Evolutionary conservation across 1,140 invertebrate species (phyloP).

Genomic region (Drosophila santomea): DNA sequence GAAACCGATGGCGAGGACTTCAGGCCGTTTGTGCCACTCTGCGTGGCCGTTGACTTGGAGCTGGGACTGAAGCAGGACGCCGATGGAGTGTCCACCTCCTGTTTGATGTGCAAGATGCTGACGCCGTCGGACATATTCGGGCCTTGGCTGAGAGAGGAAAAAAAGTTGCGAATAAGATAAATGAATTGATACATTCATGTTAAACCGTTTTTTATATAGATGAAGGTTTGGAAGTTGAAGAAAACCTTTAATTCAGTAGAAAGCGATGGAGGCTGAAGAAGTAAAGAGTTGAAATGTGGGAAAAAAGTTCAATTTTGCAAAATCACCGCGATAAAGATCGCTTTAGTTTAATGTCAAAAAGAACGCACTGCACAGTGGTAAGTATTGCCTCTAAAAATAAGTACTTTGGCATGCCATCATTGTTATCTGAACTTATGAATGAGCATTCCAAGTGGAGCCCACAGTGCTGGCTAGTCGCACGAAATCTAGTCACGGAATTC

Average conservation of each 20-base stretch:
- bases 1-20: conserved; percentile 87
- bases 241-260: not conserved
- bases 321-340: conserved; percentile 42
- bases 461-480: conserved; percentile 15
- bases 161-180: not conserved
- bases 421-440: conserved; percentile 1
- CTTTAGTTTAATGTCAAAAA: conserved; percentile 66
- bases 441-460: not conserved
- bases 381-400: not conserved
- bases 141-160: conserved; percentile 8
- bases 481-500: conserved; percentile 23
- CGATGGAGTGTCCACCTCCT: conserved; percentile 77
- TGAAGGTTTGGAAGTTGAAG: not conserved
- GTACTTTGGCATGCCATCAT: not conserved
- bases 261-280: not conserved
- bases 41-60: conserved; percentile 53
- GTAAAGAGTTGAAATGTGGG: conserved; percentile 15
- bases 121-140: conserved; percentile 80
- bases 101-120: conserved; percentile 78
- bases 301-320: conserved; percentile 13
- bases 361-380: conserved; percentile 47
- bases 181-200: too few relatives aligned
- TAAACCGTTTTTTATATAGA: too few relatives aligned
- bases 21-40: conserved; percentile 63
- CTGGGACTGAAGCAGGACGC: conserved; percentile 76